phyloP scores from a whole-genome alignment of 2,113 vertebrate genomes.

The Trichechus manatus region DNA sequence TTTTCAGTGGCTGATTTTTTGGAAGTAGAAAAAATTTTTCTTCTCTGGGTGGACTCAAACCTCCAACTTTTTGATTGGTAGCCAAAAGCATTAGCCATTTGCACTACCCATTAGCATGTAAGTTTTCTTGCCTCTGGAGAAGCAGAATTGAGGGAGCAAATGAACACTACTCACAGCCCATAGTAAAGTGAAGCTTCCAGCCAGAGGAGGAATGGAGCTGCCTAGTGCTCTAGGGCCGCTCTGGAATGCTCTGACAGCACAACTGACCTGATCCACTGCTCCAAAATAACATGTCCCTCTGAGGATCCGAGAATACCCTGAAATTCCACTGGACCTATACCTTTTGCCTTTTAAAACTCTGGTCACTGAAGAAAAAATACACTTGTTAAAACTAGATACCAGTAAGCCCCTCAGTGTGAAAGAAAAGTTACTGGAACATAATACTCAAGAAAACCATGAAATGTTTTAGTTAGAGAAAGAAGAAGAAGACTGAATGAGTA shows the following conservation, averaged over 20 bases:
- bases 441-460: not conserved
- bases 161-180: not conserved
- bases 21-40: not conserved
- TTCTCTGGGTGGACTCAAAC: not conserved
- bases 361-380: not conserved
- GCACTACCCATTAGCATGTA: not conserved
- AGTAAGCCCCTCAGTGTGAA: not conserved
- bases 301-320: not conserved
- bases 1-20: not conserved
- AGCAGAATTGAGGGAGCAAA: not conserved
- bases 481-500: not conserved
- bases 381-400: not conserved
- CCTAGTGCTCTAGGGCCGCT: not conserved
- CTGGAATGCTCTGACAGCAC: not conserved
- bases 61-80: not conserved
- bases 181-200: not conserved
- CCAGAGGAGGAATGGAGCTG: not conserved
- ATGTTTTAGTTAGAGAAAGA: not conserved
- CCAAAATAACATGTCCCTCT: not conserved
- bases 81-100: not conserved
- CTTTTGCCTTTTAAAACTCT: constrained; percentile 37
- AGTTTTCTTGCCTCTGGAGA: constrained; percentile 22
- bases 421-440: not conserved
- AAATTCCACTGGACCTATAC: not conserved
- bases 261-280: not conserved